phyloP scores from a whole-genome alignment of 2,888 invertebrate genomes.

The Synergus umbraculus region DNA sequence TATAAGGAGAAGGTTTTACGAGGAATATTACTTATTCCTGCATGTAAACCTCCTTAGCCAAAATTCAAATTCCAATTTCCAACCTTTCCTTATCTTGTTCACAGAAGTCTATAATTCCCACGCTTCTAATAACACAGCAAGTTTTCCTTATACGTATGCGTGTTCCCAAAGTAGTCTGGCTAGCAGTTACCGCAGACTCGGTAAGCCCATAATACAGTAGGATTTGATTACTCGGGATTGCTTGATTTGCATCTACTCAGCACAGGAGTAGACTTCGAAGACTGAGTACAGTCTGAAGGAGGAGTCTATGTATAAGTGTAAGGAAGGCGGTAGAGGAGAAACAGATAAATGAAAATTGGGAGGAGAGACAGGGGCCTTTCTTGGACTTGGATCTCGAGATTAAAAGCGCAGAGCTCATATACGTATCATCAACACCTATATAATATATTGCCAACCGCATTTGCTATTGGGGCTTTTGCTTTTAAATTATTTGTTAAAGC shows the following conservation, averaged over 20 bases:
- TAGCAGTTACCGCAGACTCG: slow-evolving; percentile 49
- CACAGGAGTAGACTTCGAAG: slow-evolving; percentile 43
- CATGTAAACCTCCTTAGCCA: too few relatives aligned
- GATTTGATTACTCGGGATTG: slow-evolving; percentile 64
- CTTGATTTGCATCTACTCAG: slow-evolving; percentile 62
- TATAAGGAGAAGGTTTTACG: too few relatives aligned
- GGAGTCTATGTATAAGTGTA: background rate
- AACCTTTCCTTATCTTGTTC: background rate
- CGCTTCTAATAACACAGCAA: slow-evolving; percentile 11
- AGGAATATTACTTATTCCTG: too few relatives aligned
- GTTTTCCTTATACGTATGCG: slow-evolving; percentile 24
- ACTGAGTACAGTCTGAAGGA: slow-evolving; percentile 3
- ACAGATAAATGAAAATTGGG: background rate
- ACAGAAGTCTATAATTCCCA: background rate
- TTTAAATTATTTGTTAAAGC: too few relatives aligned
- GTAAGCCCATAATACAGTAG: slow-evolving; percentile 60
- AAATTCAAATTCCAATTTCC: background rate
- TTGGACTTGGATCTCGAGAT: slow-evolving; percentile 42
- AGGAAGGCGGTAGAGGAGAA: background rate
- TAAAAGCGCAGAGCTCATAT: slow-evolving; percentile 49
- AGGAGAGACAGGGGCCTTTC: slow-evolving; percentile 45
- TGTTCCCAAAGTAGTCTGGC: slow-evolving; percentile 19
- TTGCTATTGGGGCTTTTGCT: background rate
- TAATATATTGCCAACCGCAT: background rate
- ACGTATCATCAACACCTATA: slow-evolving; percentile 51